phyloP scores from a whole-genome alignment of 1,140 invertebrate species.

The Euwallacea fornicatus region DNA sequence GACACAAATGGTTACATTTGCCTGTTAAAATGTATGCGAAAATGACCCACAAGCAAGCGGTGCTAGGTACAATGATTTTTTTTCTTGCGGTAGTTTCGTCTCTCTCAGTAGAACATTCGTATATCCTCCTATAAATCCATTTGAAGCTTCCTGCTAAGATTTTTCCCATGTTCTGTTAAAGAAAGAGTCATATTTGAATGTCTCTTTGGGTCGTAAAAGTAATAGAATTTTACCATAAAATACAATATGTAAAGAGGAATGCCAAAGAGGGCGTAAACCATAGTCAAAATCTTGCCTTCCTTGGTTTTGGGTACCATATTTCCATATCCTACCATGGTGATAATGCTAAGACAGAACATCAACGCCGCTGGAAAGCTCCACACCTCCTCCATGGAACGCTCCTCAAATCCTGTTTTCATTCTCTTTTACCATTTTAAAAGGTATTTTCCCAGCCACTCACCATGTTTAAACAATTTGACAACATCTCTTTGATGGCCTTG shows the following conservation, averaged over 20 bases:
- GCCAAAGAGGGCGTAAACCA: constrained; percentile 92
- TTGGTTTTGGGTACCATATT: constrained; percentile 89
- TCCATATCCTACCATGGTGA: constrained; percentile 94
- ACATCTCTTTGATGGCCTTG: constrained; percentile 35
- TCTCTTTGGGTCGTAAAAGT: background rate
- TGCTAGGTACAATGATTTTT: constrained; percentile 84
- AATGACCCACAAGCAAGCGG: constrained; percentile 92
- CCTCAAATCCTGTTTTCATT: constrained; percentile 62
- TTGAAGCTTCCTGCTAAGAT: constrained; percentile 56
- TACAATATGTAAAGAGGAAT: constrained; percentile 91
- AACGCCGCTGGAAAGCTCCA: constrained; percentile 85
- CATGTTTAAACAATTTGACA: constrained; percentile 35
- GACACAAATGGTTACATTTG: background rate
- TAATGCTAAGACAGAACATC: constrained; percentile 85
- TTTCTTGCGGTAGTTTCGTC: constrained; percentile 56
- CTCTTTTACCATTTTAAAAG: background rate
- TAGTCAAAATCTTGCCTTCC: constrained; percentile 89
- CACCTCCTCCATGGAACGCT: constrained; percentile 67
- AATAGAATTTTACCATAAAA: constrained; percentile 56
- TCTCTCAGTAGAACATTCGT: constrained; percentile 69
- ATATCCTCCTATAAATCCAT: constrained; percentile 76
- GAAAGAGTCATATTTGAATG: background rate
- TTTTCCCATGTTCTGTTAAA: constrained; percentile 34
- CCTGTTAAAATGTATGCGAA: constrained; percentile 84
- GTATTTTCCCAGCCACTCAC: constrained; percentile 2